Evolutionary conservation across 1,140 invertebrate species (phyloP).

Genomic region (Platyscapa corneri): DNA sequence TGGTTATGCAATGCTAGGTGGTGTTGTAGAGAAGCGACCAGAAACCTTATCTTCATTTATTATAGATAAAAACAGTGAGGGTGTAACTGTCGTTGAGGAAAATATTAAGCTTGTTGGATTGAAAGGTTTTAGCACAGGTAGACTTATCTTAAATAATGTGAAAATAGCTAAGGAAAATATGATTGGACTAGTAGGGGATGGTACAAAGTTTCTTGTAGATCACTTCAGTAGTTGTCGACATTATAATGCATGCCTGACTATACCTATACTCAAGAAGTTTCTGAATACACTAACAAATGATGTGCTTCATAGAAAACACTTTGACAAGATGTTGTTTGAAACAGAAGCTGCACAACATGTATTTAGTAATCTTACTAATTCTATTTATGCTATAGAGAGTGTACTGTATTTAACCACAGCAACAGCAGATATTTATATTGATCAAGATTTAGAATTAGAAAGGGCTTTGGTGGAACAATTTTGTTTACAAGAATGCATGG

Average conservation of each 20-base stretch:
- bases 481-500: constrained; percentile 61
- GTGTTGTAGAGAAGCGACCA: constrained; percentile 55
- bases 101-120: constrained; percentile 78
- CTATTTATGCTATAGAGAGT: constrained; percentile 85
- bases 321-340: constrained; percentile 77
- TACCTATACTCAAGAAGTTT: constrained; percentile 71
- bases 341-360: constrained; percentile 77
- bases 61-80: constrained; percentile 82
- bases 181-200: constrained; percentile 63
- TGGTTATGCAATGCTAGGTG: constrained; percentile 62
- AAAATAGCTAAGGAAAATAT: constrained; percentile 70
- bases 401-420: constrained; percentile 84
- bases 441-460: constrained; percentile 85
- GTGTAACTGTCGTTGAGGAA: constrained; percentile 79
- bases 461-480: constrained; percentile 79
- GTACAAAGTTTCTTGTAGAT: constrained; percentile 57
- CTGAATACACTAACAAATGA: constrained; percentile 76
- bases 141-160: constrained; percentile 73
- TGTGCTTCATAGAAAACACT: constrained; percentile 79
- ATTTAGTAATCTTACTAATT: constrained; percentile 74
- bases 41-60: constrained; percentile 81
- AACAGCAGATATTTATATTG: constrained; percentile 79
- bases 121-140: constrained; percentile 66
- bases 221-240: constrained; percentile 64
- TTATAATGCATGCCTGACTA: constrained; percentile 63